These are phyloP conservation scores for Rhinogobio ventralis DNA, from an alignment of 2,797 vertebrate genomes.

Conservation along the genomic window DNA sequence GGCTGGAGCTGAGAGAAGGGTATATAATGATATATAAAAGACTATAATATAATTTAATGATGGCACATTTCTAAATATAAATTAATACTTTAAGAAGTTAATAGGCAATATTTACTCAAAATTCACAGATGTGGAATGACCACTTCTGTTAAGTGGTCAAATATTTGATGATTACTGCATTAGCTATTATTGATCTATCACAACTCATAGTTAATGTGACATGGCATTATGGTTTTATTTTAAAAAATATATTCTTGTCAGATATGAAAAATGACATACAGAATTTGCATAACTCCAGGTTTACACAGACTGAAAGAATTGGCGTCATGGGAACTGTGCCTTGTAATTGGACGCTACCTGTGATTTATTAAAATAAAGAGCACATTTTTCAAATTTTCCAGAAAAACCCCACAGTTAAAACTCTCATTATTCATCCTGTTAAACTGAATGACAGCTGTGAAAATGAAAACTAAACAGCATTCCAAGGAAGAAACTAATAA, in stretches of 20 bases:
- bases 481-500: slow-evolving; percentile 15
- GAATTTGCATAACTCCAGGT: not conserved
- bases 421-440: not conserved
- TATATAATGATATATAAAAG: not conserved
- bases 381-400: not conserved
- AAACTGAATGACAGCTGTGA: slow-evolving; percentile 34
- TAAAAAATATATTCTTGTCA: not conserved
- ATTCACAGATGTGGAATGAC: not conserved
- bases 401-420: not conserved
- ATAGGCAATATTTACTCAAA: not conserved
- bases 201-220: not conserved
- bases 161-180: not conserved
- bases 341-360: slow-evolving; percentile 3
- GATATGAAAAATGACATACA: not conserved
- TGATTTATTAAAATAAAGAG: slow-evolving; percentile 16
- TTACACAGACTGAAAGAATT: not conserved
- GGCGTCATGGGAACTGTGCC: not conserved
- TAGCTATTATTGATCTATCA: not conserved
- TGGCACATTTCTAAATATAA: not conserved
- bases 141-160: not conserved
- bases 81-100: not conserved
- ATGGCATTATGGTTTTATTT: not conserved
- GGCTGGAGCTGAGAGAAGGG: not conserved
- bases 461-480: slow-evolving; percentile 38
- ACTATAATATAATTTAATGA: not conserved